These are phyloP conservation scores for Meloidogyne exigua DNA, from an alignment of 1,140 invertebrate genomes.

Conservation along the genomic window DNA sequence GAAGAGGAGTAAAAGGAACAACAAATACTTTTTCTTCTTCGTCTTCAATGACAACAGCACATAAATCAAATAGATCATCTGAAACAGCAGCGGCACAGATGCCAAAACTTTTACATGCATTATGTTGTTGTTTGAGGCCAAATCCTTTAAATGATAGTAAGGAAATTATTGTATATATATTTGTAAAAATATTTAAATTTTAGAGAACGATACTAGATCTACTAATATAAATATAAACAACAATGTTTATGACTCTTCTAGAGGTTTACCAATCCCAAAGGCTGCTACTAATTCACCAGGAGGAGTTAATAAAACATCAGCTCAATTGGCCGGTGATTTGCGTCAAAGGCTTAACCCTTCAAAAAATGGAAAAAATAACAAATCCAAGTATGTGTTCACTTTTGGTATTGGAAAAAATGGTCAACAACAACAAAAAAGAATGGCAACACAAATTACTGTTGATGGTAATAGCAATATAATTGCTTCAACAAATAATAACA, in stretches of 20 bases:
- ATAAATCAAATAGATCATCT: not conserved
- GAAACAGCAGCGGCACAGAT: constrained; percentile 28
- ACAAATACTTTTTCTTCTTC: not conserved
- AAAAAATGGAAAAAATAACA: constrained; percentile 6
- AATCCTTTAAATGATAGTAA: constrained; percentile 41
- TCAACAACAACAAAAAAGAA: constrained; percentile 10
- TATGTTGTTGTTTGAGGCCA: constrained; percentile 42
- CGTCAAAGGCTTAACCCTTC: constrained; percentile 9
- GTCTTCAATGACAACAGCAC: not conserved
- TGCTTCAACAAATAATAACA: not conserved
- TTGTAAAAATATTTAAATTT: not conserved
- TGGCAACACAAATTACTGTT: not conserved
- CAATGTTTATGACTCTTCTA: not conserved
- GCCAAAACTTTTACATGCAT: constrained; percentile 39
- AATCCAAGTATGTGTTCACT: not conserved
- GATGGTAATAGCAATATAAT: not conserved
- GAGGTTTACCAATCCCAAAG: constrained; percentile 31
- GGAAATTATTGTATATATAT: not conserved
- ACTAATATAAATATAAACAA: not conserved
- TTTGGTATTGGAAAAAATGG: not conserved
- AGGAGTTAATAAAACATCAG: not conserved
- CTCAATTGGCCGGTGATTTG: not conserved
- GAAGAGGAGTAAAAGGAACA: not conserved
- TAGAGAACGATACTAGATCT: constrained; percentile 15
- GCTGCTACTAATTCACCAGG: not conserved